Evolutionary conservation across 2,888 invertebrate species (phyloP), one percentile per base, ranked within the genome.

Genomic region (Troides helena): DNA sequence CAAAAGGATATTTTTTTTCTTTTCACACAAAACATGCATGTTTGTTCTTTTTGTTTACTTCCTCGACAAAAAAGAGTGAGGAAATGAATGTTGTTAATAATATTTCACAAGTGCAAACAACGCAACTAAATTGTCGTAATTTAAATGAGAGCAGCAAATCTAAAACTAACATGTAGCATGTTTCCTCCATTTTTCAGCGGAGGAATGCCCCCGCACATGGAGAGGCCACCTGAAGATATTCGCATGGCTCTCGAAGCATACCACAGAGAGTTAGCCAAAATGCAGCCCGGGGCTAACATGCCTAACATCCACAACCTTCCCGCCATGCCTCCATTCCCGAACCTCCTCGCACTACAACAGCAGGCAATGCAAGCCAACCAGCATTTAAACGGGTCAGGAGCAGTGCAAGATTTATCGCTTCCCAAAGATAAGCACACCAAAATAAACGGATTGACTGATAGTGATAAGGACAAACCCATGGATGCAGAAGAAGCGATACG

Each of bases 261-360:
- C 90, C 98, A 98, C 85, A 95, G 98, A 74, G 99, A 99, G 88
- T 94, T 99, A 74, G 96, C 97, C 81, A 98, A 98, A 86, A 93
- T 99, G 75, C 98, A 96, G 82, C 95, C 95, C 14, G 94, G 94
- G 4, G 93, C 93, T 77, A 93, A 91, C 81, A 93, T 95, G 76
- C 94, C 95, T 65, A 94, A 93, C 77, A 85, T 94, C 50, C 92
- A 90, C 75, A 88, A 85, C 78, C 76, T 92, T 73, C 92, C 91
- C 61, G 91, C 85, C 63, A 89, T 92, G 87, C 94, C 95, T 63
- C 95, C 94, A 65, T 92, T 94, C 77, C 93, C 93, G 18, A 94
- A 95, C 74, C 93, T 97, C 62, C 93, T 97, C 77, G 97, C 97
- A 5, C 93, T 97, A 73, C 97, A 97, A 82, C 97, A 97, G 81